Base-by-base conservation (phyloP, 1,140 invertebrate genomes). In the Panagrolaimus sp. region DNA sequence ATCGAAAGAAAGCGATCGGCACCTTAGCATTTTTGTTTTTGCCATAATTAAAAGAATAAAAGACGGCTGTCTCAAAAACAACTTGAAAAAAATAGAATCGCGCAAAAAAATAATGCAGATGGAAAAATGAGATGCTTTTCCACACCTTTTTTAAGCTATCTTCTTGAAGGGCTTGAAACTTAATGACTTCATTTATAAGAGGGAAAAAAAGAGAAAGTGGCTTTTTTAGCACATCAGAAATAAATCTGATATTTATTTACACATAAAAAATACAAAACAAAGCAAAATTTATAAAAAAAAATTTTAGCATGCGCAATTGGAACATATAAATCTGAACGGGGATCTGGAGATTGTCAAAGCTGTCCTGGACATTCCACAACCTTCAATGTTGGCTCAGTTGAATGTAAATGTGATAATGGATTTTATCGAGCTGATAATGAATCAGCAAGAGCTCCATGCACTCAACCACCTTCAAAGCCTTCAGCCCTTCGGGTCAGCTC, bases 291-390 rank as follows among this genome's bases (percentile, higher is more conserved):
- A 55, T 14, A 55, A 55, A n/a, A n/a, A 21, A 1, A 2, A 15
- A 43, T 76, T 76, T 58, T 58, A 78, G 76, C 76, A 28, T 78
- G 76, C 52, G 74, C 47, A 12, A 21, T 67, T 28, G 75, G 75
- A 10, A 75, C 77, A 4, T 78, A 68, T 72, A 78, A 78, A 68
- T 3, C 67, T 5, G 43, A 28, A 26, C 10, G 15, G 10, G 77
- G 78, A 2, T n/a, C 32, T 32, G 78, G 66, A 10, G 71, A 76
- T 12, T 78, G 76, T 46, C 45, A 21, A 43, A 43, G 43, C 10
- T 78, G 76, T 63, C 78, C 76, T 9, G 24, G 17, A 0, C 48
- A 75, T 43, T 73, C 68, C 17, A 28, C 38, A 6, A 52, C 77
- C 44, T 55, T 63, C 45, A 38, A 43, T 5, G 46, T 63, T 62